Percentiles rank a stretch among this genome's conserved stretches.
These are phyloP conservation scores for Cyprinodon diabolis DNA, from an alignment of 2,797 vertebrate genomes.

Conservation along the genomic window DNA sequence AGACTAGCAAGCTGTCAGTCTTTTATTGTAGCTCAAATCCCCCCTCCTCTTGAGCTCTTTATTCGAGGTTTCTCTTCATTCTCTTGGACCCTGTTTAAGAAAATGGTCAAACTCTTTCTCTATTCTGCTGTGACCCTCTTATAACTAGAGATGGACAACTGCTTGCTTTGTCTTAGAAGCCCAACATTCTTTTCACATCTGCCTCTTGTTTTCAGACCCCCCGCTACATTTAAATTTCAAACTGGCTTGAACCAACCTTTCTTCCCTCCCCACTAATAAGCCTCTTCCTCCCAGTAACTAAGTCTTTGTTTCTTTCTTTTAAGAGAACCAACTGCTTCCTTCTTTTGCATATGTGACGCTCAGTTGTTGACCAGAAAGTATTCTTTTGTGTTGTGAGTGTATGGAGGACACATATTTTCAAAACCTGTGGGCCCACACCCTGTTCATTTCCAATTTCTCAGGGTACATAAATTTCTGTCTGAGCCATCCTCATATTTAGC, in stretches of 20 bases:
- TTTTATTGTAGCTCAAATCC: conserved; percentile 74
- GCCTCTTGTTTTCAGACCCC: conserved; percentile 80
- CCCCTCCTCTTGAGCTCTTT: conserved; percentile 62
- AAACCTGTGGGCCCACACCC: conserved; percentile 73
- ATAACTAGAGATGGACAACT: conserved; percentile 75
- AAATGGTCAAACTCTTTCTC: conserved; percentile 76
- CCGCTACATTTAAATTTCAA: conserved; percentile 80
- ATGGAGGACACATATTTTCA: conserved; percentile 71
- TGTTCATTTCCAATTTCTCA: conserved; percentile 74
- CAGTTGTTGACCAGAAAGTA: conserved; percentile 64
- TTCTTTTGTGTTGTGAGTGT: conserved; percentile 54
- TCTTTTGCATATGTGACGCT: conserved; percentile 58
- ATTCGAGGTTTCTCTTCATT: conserved; percentile 57
- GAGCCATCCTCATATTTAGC: conserved; percentile 66
- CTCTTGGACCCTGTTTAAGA: conserved; percentile 71
- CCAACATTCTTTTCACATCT: conserved; percentile 82
- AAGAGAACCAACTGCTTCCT: conserved; percentile 59
- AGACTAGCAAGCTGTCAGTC: conserved; percentile 87
- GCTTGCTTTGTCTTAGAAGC: conserved; percentile 78
- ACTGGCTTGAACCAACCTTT: conserved; percentile 77
- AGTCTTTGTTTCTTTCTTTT: conserved; percentile 45
- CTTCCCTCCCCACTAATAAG: conserved; percentile 63
- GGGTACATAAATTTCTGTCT: conserved; percentile 78
- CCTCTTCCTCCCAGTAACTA: conserved; percentile 60
- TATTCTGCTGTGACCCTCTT: conserved; percentile 79